Base-by-base conservation (phyloP, 2,113 vertebrate species). In the Tenrec ecaudatus region DNA sequence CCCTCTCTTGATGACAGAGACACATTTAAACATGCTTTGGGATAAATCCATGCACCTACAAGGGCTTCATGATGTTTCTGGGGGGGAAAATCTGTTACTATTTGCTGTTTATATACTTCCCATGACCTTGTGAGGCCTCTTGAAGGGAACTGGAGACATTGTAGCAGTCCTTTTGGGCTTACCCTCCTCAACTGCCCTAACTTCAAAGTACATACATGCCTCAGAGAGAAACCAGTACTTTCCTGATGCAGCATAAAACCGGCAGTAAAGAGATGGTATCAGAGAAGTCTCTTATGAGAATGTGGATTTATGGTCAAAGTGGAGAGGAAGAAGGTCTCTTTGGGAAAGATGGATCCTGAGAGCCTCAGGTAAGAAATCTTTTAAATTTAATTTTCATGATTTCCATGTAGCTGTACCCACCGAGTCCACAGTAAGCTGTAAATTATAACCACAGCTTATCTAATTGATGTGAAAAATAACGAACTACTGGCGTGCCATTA, bases 361-460 rank as follows among this genome's bases (percentile, higher is more conserved):
- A 69, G 22, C 47, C 66, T 60, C 5, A 81, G 1, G n/a, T 33
- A 4, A 53, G 84, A 47, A 76, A 87, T 66, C 29, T 10, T 14
- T 64, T 73, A 17, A 58, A 76, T 84, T 22, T 36, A 29, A 29
- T 95, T 87, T 90, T 77, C 84, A 81, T 29, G 33, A 78, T 85
- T 92, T 83, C 60, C 27, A 58, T 10, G 15, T 73, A 88, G 69
- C 80, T 82, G 27, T 62, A 47, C 40, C 20, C 66, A 88, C 22
- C 43, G 11, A 47, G 10, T 27, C 77, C 90, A 57, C 73, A 73
- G 58, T 86, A 82, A 94, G 43, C 25, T 78, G 62, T 60, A 33
- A 36, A 19, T 81, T 60, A 47, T 27, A n/a, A 40, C 40, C n/a
- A 69, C 1, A 71, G 9, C 83, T 88, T 80, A 80, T 16, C 40